Base-by-base conservation (phyloP, 2,888 invertebrate species). In the Andrena haemorrhoa region DNA sequence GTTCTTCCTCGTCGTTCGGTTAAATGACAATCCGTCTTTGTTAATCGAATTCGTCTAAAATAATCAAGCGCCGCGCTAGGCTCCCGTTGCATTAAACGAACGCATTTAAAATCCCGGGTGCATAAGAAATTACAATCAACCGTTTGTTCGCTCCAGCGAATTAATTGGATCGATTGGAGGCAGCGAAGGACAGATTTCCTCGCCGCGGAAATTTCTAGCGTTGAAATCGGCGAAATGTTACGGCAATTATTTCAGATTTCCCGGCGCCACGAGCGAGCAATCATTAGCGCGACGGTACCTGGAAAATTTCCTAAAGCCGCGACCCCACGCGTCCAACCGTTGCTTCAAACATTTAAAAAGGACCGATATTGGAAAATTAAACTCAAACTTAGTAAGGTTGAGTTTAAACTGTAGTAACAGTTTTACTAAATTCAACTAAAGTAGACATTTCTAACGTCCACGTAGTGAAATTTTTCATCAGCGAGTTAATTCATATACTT, bases 161-260 rank as follows among this genome's bases (percentile, higher is more conserved):
- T 72, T 64, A 72, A 72, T 63, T 63, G 72, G 51, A 64, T 64
- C 53, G 63, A 56, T 69, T 4, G n/a, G 7, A 16, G 20, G 16
- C 26, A 33, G 51, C n/a, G 2, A 23, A 65, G 53, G 47, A 58
- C 8, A 49, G 49, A 49, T 51, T 61, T 75, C 41, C 29, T 41
- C 51, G 23, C 60, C 4, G 20, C 29, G 41, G 35, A 53, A 75
- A 65, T 53, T 35, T 33, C 33, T 16, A 12, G 10, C 35, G 35
- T 1, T 20, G 26, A 16, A 10, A 63, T 33, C 16, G 51, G 23
- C 31, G 68, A 70, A 70, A 58, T 41, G 70, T 56, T 47, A 70
- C 56, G 16, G 47, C 23, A 35, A 76, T 76, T 70, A 64, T 70
- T 47, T 31, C n/a, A 33, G 23, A 76, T 56, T 76, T 70, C 29